Evolutionary conservation across 2,888 invertebrate genomes (phyloP).

Genomic region (Scaptomyza reducta): DNA sequence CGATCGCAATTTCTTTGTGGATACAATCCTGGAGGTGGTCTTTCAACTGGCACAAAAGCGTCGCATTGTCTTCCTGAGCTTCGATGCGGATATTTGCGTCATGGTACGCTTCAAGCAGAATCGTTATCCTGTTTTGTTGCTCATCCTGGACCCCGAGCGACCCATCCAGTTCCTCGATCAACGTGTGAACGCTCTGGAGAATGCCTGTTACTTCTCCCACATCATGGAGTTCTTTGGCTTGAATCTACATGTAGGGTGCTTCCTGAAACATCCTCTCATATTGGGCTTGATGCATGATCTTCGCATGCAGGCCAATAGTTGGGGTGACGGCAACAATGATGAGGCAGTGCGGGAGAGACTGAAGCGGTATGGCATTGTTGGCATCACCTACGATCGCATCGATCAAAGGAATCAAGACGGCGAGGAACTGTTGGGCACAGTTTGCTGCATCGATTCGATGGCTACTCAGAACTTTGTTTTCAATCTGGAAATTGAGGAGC

Average conservation of each 20-base stretch:
- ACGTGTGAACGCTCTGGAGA: slow-evolving; percentile 89
- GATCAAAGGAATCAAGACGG: slow-evolving; percentile 56
- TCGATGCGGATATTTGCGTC: slow-evolving; percentile 97
- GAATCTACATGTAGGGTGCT: slow-evolving; percentile 94
- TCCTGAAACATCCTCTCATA: slow-evolving; percentile 88
- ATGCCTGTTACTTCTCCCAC: slow-evolving; percentile 91
- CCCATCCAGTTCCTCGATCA: slow-evolving; percentile 93
- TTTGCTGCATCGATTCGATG: slow-evolving; percentile 55
- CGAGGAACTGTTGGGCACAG: slow-evolving; percentile 16
- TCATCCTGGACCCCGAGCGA: slow-evolving; percentile 88
- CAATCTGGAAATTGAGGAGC: slow-evolving; percentile 34
- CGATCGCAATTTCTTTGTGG: slow-evolving; percentile 96
- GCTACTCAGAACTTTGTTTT: slow-evolving; percentile 24
- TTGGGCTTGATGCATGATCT: slow-evolving; percentile 28
- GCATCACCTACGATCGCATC: slow-evolving; percentile 60
- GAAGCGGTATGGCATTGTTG: slow-evolving; percentile 41
- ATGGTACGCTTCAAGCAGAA: slow-evolving; percentile 97
- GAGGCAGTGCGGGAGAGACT: slow-evolving; percentile 10
- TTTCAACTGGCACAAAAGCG: slow-evolving; percentile 88
- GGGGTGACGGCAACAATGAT: slow-evolving; percentile 30
- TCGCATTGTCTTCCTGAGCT: slow-evolving; percentile 95
- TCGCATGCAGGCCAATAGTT: slow-evolving; percentile 31
- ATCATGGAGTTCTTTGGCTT: slow-evolving; percentile 93
- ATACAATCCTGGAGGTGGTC: slow-evolving; percentile 87
- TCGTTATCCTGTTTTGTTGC: slow-evolving; percentile 96